Evolutionary conservation across 1,140 invertebrate genomes (phyloP), one percentile per base, ranked within the genome.

Genomic region (Subanguina moxae): DNA sequence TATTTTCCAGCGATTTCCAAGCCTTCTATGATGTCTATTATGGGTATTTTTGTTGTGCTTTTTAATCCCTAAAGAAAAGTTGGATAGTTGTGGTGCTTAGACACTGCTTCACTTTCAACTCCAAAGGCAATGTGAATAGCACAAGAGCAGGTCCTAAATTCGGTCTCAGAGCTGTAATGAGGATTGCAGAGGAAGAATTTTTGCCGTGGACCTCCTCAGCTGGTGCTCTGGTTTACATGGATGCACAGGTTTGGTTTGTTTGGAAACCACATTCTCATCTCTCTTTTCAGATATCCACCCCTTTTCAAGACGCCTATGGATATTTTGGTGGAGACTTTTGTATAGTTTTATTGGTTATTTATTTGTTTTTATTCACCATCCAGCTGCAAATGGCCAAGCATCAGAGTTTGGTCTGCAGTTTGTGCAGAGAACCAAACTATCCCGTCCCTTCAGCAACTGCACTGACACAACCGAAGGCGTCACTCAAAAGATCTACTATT

Each of bases 121-220:
- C 43, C 13, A 57, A 66, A 13, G 73, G 62, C n/a, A 15, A 19
- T 7, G 13, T 73, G 9, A 48, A 3, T 0, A 72, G 68, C 5
- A 65, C 74, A 9, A 61, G 74, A 0, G 74, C 74, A 15, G 74
- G 74, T 9, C 74, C 74, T 0, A 27, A 70, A 17, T 76, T 73
- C 38, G 74, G 74, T 45, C 67, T 76, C 17, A 63, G 74, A 58
- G 65, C 76, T 57, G 69, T 76, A 1, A 64, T 76, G 57, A 13
- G 65, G 13, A 65, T 62, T 1, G 70, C 73, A 32, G 74, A 76
- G 38, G 45, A 23, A 0, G 48, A 64, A 9, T 76, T 76, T 32
- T 45, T 76, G 3, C 74, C 74, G 0, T 76, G 74, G 74, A 73
- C 62, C 0, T 70, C 75, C 23, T 19, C 65, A n/a, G 46, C 69